These are phyloP conservation scores for Ctenoplectra terminalis DNA, from an alignment of 1,140 invertebrate genomes.

Conservation along the genomic window DNA sequence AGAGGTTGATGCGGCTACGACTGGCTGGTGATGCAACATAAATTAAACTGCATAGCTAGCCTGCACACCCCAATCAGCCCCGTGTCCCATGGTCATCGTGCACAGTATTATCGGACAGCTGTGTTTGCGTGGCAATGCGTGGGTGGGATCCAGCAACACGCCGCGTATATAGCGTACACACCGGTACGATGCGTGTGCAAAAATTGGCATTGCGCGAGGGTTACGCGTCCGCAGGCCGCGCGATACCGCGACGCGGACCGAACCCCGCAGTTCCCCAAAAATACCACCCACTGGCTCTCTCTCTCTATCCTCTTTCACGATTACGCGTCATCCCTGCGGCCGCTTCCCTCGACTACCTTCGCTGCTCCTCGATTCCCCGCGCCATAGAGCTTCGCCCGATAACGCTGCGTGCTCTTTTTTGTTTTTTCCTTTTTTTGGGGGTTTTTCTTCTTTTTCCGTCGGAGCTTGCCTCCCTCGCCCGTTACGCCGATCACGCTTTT, in stretches of 20 bases:
- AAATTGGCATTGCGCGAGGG: constrained; percentile 71
- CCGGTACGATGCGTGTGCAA: constrained; percentile 57
- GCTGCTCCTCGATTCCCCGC: not conserved
- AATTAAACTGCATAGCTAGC: constrained; percentile 78
- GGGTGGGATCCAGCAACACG: constrained; percentile 61
- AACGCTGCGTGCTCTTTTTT: constrained; percentile 10
- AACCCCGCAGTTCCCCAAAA: constrained; percentile 58
- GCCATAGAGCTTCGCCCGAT: constrained; percentile 11
- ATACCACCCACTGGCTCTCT: constrained; percentile 55
- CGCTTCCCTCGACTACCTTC: constrained; percentile 16
- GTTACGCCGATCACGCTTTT: constrained; percentile 24
- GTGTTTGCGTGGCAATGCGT: constrained; percentile 60
- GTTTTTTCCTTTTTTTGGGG: no score
- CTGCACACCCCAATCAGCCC: constrained; percentile 76
- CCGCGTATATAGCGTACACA: constrained; percentile 40
- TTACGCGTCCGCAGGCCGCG: constrained; percentile 53
- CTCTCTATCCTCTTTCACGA: constrained; percentile 24
- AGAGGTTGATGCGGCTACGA: constrained; percentile 70
- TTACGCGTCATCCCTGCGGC: constrained; percentile 41
- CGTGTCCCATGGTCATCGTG: constrained; percentile 75
- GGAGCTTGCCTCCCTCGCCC: not conserved
- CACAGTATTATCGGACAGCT: constrained; percentile 71
- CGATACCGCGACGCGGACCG: constrained; percentile 51
- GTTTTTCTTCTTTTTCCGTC: not conserved
- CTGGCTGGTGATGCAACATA: constrained; percentile 77